These are phyloP conservation scores for Salticus scenicus DNA, from an alignment of 2,888 invertebrate species.

Conservation along the genomic window DNA sequence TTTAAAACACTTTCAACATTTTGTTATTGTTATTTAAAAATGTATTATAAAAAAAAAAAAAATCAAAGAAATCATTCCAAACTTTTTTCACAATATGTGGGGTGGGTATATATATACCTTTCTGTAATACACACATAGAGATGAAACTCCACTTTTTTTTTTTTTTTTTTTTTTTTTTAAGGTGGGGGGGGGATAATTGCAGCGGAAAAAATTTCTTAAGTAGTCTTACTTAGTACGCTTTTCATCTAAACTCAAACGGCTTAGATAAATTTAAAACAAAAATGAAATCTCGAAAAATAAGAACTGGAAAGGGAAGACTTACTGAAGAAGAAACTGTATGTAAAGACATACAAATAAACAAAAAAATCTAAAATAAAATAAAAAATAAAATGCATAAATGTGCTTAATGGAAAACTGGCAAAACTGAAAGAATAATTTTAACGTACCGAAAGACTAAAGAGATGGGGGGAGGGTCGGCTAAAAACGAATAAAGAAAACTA, in stretches of 20 bases:
- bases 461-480: background rate
- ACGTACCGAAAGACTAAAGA: conserved; percentile 64
- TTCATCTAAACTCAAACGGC: conserved; percentile 43
- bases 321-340: conserved; percentile 47
- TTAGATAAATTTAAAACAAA: conserved; percentile 32
- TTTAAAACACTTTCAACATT: too few relatives aligned
- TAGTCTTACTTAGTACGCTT: conserved; percentile 54
- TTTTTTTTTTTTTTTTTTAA: too few relatives aligned
- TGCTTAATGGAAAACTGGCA: conserved; percentile 60
- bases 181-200: conserved; percentile 16
- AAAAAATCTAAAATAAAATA: conserved; percentile 36
- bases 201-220: conserved; percentile 22
- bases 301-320: background rate
- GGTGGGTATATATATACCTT: too few relatives aligned
- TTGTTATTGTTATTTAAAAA: too few relatives aligned
- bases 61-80: too few relatives aligned
- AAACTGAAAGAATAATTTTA: conserved; percentile 65
- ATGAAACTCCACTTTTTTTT: too few relatives aligned
- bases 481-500: conserved; percentile 30
- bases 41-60: too few relatives aligned
- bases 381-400: conserved; percentile 56
- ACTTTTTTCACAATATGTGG: too few relatives aligned
- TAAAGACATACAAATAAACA: conserved; percentile 68
- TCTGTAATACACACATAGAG: too few relatives aligned
- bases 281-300: conserved; percentile 33